phyloP scores from a whole-genome alignment of 2,888 invertebrate species.

The Thysanoteuthis rhombus region DNA sequence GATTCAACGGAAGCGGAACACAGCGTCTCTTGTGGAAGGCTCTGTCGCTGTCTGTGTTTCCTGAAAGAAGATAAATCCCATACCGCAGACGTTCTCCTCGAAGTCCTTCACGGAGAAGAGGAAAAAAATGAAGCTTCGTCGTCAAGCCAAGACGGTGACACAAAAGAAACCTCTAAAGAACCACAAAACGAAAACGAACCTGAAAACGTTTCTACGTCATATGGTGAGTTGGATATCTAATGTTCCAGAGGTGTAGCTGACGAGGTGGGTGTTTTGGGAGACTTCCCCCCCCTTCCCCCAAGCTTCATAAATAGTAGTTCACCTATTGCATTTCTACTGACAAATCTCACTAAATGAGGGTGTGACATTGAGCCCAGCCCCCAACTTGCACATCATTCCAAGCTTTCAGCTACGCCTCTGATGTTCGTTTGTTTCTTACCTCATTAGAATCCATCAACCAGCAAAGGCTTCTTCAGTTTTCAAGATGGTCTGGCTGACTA shows the following conservation, averaged over 20 bases:
- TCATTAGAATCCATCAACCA: neutral
- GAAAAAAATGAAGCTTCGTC: neutral
- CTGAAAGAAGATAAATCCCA: conserved; percentile 31
- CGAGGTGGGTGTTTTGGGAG: too few relatives aligned
- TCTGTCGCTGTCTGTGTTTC: conserved; percentile 55
- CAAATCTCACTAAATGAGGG: too few relatives aligned
- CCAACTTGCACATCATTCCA: too few relatives aligned
- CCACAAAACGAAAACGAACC: neutral
- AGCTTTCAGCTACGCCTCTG: too few relatives aligned
- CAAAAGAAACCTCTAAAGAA: neutral
- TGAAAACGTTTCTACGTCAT: neutral
- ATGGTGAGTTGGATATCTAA: neutral
- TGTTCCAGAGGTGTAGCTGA: too few relatives aligned
- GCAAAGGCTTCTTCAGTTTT: too few relatives aligned
- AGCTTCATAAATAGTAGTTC: too few relatives aligned
- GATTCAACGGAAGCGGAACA: conserved; percentile 45
- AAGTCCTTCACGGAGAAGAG: neutral
- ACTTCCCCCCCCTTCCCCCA: too few relatives aligned
- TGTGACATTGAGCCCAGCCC: too few relatives aligned
- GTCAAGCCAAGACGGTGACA: neutral
- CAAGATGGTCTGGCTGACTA: too few relatives aligned
- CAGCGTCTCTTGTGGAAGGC: conserved; percentile 54
- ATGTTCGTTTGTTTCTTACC: neutral
- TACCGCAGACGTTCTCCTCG: neutral
- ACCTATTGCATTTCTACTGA: too few relatives aligned